These are phyloP conservation scores for Drosophila prolongata DNA, from an alignment of 2,888 invertebrate genomes.

Conservation along the genomic window DNA sequence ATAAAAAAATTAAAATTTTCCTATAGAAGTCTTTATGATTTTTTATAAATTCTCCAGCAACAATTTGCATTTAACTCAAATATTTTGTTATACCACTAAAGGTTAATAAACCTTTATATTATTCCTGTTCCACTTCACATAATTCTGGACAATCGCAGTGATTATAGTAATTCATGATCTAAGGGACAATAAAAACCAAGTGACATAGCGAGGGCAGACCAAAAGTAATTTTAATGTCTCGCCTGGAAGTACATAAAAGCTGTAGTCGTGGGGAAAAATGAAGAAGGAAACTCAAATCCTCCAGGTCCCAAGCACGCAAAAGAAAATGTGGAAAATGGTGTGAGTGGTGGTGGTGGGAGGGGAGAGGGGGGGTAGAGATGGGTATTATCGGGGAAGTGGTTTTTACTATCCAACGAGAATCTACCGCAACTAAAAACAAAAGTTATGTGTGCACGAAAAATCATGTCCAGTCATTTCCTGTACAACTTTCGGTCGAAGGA, in stretches of 20 bases:
- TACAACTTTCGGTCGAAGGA: slow-evolving; percentile 56
- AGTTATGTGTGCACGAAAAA: slow-evolving; percentile 60
- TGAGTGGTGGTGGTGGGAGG: not conserved
- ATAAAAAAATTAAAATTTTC: too few species aligned
- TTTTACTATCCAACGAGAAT: slow-evolving; percentile 62
- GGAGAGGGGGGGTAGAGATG: not conserved
- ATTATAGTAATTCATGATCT: slow-evolving; percentile 42
- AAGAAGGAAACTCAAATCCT: slow-evolving; percentile 1
- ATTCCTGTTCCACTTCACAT: slow-evolving; percentile 16
- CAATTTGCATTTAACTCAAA: not conserved
- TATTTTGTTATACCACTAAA: not conserved
- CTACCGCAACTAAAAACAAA: slow-evolving; percentile 58
- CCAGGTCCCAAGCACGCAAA: slow-evolving; percentile 29
- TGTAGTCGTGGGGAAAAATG: not conserved
- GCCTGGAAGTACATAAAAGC: slow-evolving; percentile 41
- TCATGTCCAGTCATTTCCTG: slow-evolving; percentile 76
- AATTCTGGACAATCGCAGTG: slow-evolving; percentile 29
- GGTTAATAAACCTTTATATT: slow-evolving; percentile 3
- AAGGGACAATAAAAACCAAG: slow-evolving; percentile 36
- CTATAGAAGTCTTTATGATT: too few species aligned
- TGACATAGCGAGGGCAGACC: slow-evolving; percentile 13
- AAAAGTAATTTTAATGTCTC: slow-evolving; percentile 42
- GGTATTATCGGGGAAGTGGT: slow-evolving; percentile 50
- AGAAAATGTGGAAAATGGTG: slow-evolving; percentile 7
- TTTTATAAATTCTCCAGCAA: not conserved